Evolutionary conservation across 2,797 vertebrate species (phyloP).

Genomic region (Crocodylus rhombifer): DNA sequence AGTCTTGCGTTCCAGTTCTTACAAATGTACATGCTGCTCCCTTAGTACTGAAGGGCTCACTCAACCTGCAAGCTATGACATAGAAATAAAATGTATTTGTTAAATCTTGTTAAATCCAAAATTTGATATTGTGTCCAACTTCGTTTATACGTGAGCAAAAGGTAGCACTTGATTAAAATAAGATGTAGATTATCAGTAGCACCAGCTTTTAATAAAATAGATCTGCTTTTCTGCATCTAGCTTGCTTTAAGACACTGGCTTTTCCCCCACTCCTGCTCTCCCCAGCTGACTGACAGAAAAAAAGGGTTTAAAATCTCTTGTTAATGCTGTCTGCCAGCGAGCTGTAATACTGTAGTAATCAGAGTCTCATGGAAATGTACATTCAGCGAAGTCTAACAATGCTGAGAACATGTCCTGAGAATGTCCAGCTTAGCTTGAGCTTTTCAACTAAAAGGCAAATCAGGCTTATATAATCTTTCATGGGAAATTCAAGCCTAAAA

Average conservation of each 20-base stretch:
- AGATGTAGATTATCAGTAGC: background rate
- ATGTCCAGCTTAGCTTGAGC: constrained; percentile 24
- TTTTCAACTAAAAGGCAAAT: constrained; percentile 56
- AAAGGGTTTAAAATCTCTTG: background rate
- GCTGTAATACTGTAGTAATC: constrained; percentile 34
- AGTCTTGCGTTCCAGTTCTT: constrained; percentile 64
- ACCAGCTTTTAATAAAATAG: background rate
- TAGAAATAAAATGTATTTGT: background rate
- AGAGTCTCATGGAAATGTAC: constrained; percentile 34
- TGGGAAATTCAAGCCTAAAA: constrained; percentile 46
- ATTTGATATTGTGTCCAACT: background rate
- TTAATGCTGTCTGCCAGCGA: constrained; percentile 33
- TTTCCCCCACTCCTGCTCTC: background rate
- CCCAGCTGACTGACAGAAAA: background rate
- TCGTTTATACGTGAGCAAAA: background rate
- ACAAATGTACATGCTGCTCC: constrained; percentile 51
- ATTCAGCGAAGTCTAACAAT: constrained; percentile 38
- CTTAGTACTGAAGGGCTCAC: background rate
- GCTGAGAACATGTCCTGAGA: constrained; percentile 37
- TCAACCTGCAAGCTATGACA: constrained; percentile 8
- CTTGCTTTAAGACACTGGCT: constrained; percentile 8
- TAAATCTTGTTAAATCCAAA: background rate
- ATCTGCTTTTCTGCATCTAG: background rate
- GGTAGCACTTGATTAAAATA: background rate
- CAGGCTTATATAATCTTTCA: constrained; percentile 38